Evolutionary conservation across 1,140 invertebrate species (phyloP).

Genomic region (Lethocerus indicus): DNA sequence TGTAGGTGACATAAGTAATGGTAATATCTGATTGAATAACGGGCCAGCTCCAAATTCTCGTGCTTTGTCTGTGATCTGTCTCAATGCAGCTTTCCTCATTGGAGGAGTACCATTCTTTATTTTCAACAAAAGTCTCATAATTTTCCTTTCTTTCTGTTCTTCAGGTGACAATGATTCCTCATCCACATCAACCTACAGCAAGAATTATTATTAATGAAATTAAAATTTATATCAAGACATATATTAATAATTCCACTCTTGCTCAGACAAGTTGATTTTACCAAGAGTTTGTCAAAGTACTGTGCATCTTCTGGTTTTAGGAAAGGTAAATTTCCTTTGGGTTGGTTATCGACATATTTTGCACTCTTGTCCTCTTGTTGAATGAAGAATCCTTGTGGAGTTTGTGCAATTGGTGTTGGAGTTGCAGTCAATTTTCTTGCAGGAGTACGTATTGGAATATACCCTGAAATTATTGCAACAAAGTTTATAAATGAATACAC

Average conservation of each 20-base stretch:
- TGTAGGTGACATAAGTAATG: constrained; percentile 96
- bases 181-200: constrained; percentile 72
- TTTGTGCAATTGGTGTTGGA: constrained; percentile 88
- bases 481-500: neutral
- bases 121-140: constrained; percentile 95
- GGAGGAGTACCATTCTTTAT: constrained; percentile 99
- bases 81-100: constrained; percentile 92
- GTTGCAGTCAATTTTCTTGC: constrained; percentile 93
- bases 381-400: constrained; percentile 91
- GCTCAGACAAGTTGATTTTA: too few relatives aligned
- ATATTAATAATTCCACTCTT: too few relatives aligned
- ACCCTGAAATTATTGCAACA: constrained; percentile 33
- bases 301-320: constrained; percentile 99
- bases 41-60: constrained; percentile 96
- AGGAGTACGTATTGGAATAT: constrained; percentile 93
- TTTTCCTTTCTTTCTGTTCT: constrained; percentile 95
- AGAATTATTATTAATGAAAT: neutral
- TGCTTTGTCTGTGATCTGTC: constrained; percentile 98
- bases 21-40: constrained; percentile 96
- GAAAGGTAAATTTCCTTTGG: constrained; percentile 91
- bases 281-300: constrained; percentile 95
- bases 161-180: constrained; percentile 90
- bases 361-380: constrained; percentile 68
- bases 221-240: too few relatives aligned
- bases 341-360: constrained; percentile 90